Evolutionary conservation across 2,113 vertebrate species (phyloP).

Genomic region (Oncorhynchus clarkii): DNA sequence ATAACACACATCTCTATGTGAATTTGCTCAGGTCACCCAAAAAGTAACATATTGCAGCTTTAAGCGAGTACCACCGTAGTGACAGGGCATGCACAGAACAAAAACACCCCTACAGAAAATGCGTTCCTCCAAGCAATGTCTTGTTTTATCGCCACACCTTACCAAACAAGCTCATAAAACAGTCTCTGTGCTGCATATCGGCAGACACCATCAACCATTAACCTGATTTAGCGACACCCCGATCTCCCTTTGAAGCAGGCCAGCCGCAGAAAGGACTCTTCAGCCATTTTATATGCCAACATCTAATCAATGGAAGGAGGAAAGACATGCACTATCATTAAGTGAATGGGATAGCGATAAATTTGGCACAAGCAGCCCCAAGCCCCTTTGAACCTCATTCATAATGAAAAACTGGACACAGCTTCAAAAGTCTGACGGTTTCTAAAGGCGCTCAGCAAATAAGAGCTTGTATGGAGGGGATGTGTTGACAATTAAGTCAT

Average conservation of each 20-base stretch:
- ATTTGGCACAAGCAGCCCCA: neutral
- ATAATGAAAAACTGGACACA: neutral
- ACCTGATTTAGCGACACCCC: neutral
- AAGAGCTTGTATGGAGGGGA: too few relatives aligned
- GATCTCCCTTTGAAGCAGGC: neutral
- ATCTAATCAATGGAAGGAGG: constrained; percentile 1
- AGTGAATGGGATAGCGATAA: neutral
- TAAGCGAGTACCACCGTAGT: neutral
- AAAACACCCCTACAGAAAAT: neutral
- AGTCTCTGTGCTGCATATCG: neutral
- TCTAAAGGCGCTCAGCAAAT: too few relatives aligned
- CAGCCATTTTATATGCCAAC: neutral
- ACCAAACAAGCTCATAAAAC: constrained; percentile 1
- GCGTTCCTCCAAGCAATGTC: neutral
- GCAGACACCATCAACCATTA: neutral
- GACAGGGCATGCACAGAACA: neutral
- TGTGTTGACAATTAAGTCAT: too few relatives aligned
- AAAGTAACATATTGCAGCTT: neutral
- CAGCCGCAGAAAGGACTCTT: neutral
- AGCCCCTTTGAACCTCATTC: neutral
- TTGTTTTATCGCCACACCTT: neutral
- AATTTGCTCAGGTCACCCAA: too few relatives aligned
- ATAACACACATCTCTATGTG: too few relatives aligned
- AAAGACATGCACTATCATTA: neutral
- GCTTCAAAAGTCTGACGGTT: too few relatives aligned